phyloP scores from a whole-genome alignment of 2,797 vertebrate genomes.

The Nothura maculosa region DNA sequence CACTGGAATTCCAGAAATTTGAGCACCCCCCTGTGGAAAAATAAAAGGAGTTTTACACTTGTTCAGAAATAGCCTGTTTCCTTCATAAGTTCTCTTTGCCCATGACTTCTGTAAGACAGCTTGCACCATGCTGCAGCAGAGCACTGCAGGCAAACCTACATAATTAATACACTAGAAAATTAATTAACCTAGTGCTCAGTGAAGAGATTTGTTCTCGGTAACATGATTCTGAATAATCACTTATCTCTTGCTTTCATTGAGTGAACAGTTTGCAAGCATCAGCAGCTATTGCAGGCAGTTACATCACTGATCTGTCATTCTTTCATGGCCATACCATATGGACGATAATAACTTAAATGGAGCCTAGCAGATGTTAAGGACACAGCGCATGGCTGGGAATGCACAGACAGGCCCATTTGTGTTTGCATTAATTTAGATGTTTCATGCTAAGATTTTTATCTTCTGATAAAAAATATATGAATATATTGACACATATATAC shows the following conservation, averaged over 20 bases:
- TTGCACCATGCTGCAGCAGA: background rate
- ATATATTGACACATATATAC: background rate
- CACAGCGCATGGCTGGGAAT: constrained; percentile 32
- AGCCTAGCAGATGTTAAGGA: constrained; percentile 61
- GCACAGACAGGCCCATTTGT: background rate
- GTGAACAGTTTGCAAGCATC: constrained; percentile 47
- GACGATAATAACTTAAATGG: constrained; percentile 57
- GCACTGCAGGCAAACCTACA: background rate
- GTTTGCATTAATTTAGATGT: constrained; percentile 18
- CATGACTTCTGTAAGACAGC: background rate
- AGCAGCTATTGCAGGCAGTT: constrained; percentile 44
- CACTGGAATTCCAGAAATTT: background rate
- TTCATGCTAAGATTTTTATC: background rate
- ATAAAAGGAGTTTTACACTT: background rate
- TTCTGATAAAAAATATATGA: background rate
- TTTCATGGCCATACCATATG: constrained; percentile 45
- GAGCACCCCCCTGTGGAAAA: background rate
- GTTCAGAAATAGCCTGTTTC: background rate
- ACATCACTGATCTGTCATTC: constrained; percentile 61
- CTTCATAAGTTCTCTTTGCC: background rate
- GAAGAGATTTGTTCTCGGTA: constrained; percentile 35
- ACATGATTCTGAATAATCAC: constrained; percentile 59
- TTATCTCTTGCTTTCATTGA: constrained; percentile 45
- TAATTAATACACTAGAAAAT: constrained; percentile 66
- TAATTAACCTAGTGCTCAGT: constrained; percentile 39